Conservation (phyloP, 1,140 invertebrate genomes). For the Neodiprion lecontei region DNA sequence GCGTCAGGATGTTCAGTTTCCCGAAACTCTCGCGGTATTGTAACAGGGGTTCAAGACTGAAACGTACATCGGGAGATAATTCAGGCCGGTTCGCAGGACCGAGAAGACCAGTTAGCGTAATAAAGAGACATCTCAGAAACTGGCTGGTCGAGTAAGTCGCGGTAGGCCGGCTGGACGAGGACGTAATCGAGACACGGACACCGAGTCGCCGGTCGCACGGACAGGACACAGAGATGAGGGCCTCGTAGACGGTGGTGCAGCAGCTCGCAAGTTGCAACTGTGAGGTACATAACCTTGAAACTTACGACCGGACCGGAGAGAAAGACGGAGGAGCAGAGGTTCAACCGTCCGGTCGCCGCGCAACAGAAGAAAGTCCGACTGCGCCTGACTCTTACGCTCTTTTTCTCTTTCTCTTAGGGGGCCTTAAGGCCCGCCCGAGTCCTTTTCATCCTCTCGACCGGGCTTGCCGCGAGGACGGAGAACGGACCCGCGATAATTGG, state of each 20-base stretch:
- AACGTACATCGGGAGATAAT: too few species aligned
- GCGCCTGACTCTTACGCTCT: not conserved
- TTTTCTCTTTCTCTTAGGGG: slow-evolving; percentile 21
- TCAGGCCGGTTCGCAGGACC: too few species aligned
- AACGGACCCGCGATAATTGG: not conserved
- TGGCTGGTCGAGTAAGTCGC: too few species aligned
- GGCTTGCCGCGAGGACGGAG: slow-evolving; percentile 10
- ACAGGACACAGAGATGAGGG: not conserved
- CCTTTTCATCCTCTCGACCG: slow-evolving; percentile 18
- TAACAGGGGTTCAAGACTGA: too few species aligned
- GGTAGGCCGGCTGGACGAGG: not conserved
- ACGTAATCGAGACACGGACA: not conserved
- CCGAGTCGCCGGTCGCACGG: too few species aligned
- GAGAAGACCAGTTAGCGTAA: too few species aligned
- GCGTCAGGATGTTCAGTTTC: too few species aligned
- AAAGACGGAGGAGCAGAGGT: not conserved
- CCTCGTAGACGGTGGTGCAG: not conserved
- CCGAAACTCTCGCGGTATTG: too few species aligned
- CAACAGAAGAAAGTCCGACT: not conserved
- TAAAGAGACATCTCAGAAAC: too few species aligned
- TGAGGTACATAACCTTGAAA: slow-evolving; percentile 41
- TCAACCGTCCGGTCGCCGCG: not conserved
- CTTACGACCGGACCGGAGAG: slow-evolving; percentile 30
- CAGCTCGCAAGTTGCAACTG: slow-evolving; percentile 19
- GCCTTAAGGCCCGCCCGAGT: not conserved